Conservation (phyloP, 2,888 invertebrate species). For the Ligdia adustata region DNA sequence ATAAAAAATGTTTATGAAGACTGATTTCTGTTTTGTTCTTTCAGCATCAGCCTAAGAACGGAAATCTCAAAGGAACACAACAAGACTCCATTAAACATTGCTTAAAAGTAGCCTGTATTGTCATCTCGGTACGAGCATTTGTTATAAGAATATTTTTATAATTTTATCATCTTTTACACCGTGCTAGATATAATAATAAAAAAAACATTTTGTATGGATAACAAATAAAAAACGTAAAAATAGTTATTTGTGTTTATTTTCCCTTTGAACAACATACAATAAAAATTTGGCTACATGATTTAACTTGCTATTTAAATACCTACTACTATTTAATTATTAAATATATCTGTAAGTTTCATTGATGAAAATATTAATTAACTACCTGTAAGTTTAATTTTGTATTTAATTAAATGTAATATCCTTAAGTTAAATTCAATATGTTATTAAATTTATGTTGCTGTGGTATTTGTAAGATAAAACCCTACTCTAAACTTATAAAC, state of each 20-base stretch:
- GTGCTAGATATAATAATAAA: constrained; percentile 18
- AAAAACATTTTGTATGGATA: constrained; percentile 18
- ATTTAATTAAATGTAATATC: too few species aligned
- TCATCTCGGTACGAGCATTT: constrained; percentile 4
- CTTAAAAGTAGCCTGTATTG: constrained; percentile 2
- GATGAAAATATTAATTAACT: too few species aligned
- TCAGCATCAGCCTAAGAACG: constrained; percentile 59
- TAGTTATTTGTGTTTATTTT: neutral
- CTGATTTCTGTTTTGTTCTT: constrained; percentile 30
- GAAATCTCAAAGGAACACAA: neutral
- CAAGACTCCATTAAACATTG: constrained; percentile 13
- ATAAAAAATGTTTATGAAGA: neutral
- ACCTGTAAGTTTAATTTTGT: too few species aligned
- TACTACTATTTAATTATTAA: too few species aligned
- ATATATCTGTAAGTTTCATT: too few species aligned
- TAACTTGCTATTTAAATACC: too few species aligned
- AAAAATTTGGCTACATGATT: too few species aligned
- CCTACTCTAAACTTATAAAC: too few species aligned
- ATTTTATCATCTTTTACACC: constrained; percentile 34
- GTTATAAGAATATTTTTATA: constrained; percentile 35
- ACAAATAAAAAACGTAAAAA: constrained; percentile 15
- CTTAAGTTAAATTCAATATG: too few species aligned
- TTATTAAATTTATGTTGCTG: too few species aligned
- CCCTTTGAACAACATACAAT: too few species aligned
- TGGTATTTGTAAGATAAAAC: too few species aligned